Evolutionary conservation across 2,888 invertebrate species (phyloP), one percentile per base, ranked within the genome.

Genomic region (Melanostoma mellinum): DNA sequence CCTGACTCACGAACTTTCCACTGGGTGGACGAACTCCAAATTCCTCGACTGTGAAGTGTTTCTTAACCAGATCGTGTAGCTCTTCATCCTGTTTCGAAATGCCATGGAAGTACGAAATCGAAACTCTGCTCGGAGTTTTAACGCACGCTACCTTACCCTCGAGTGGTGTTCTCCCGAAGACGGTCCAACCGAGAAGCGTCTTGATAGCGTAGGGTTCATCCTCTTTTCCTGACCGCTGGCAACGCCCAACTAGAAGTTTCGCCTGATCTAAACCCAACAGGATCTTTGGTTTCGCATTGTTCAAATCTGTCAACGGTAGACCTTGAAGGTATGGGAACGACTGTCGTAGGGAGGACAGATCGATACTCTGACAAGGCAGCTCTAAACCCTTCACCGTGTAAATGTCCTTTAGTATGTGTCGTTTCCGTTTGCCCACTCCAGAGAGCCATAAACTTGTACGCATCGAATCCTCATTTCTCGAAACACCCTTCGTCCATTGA

Each of bases 131-230:
- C 38, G 67, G 46, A 6, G 67, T 8, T 0, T 44, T 33, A 6
- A 53, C 30, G 36, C 53, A 58, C 3, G 35, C 32, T 8, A 67
- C 42, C n/a, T 20, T 58, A 6, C 33, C 2, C 8, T 33, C 46
- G 30, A 8, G 4, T 4, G 35, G 10, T 36, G 56, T 36, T 32
- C n/a, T 50, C 30, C 56, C 61, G 30, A 69, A 71, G 35, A 71
- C 52, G 4, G 56, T 53, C 67, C 72, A 78, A 53, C 60, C 78
- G 5, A 72, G 67, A 8, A 67, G 30, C 6, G 71, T 58, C 44
- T 71, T 65, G 3, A 71, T 44, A 20, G 71, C 65, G 42, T 56
- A 35, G 3, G 56, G 65, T 8, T 56, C 55, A 30, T 76, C 44
- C 6, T 55, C 48, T 6, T 20, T 50, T 1, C 56, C 63, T 5